These are phyloP conservation scores for Aleadryas rufinucha DNA, from an alignment of 2,113 vertebrate genomes.

Conservation along the genomic window DNA sequence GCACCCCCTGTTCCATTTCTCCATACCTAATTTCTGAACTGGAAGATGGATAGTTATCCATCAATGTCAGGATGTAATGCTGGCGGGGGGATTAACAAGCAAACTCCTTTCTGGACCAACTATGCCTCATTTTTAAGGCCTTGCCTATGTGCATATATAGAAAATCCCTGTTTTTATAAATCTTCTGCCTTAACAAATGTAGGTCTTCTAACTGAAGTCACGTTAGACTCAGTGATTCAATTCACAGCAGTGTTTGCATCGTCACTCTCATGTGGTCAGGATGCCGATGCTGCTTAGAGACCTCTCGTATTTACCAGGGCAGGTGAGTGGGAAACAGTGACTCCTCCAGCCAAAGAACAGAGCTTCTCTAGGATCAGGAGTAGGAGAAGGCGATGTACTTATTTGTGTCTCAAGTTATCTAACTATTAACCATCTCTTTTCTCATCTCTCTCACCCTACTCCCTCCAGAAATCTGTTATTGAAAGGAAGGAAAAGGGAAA, in stretches of 20 bases:
- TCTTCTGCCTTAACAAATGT: background rate
- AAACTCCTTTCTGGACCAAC: background rate
- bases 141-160: background rate
- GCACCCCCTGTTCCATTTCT: background rate
- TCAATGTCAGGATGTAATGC: background rate
- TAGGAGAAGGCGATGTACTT: background rate
- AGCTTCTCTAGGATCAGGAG: background rate
- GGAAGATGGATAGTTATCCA: background rate
- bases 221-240: background rate
- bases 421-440: background rate
- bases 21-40: background rate
- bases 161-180: background rate
- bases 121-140: background rate
- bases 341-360: background rate
- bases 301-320: background rate
- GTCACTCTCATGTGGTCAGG: background rate
- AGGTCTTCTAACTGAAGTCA: background rate
- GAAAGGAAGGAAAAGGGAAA: slow-evolving; percentile 45
- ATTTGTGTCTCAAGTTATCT: background rate
- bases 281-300: background rate
- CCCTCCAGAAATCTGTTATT: slow-evolving; percentile 35
- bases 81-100: background rate
- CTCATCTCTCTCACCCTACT: background rate
- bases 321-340: background rate
- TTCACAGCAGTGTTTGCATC: accelerated